phyloP scores from a whole-genome alignment of 2,797 vertebrate genomes.

The Simalia tracyae region DNA sequence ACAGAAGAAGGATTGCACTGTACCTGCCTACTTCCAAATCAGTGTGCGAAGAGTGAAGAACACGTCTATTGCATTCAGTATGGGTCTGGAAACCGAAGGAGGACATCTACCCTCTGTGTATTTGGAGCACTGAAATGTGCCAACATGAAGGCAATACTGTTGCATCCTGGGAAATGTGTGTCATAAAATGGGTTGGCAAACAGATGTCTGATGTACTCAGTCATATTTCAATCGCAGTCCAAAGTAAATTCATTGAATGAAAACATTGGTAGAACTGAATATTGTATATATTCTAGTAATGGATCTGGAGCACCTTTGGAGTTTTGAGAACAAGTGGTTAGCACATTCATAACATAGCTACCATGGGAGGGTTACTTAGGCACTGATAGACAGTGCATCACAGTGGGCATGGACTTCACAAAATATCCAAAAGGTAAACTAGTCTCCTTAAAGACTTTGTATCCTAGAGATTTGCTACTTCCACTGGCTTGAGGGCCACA shows the following conservation, averaged over 20 bases:
- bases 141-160: constrained; percentile 64
- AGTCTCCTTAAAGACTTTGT: background rate
- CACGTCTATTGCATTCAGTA: constrained; percentile 73
- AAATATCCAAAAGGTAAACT: background rate
- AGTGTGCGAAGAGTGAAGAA: constrained; percentile 52
- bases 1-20: constrained; percentile 63
- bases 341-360: background rate
- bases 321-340: background rate
- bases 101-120: constrained; percentile 69
- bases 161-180: constrained; percentile 68
- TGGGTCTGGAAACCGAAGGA: constrained; percentile 47
- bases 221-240: background rate
- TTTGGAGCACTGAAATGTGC: constrained; percentile 71
- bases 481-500: background rate
- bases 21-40: constrained; percentile 66
- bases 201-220: background rate
- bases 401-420: background rate
- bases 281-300: background rate
- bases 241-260: background rate
- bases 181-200: constrained; percentile 8
- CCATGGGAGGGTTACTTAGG: background rate
- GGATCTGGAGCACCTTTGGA: background rate
- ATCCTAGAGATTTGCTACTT: background rate
- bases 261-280: background rate
- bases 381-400: background rate